phyloP scores from a whole-genome alignment of 2,113 vertebrate genomes.

The Guaruba guarouba region DNA sequence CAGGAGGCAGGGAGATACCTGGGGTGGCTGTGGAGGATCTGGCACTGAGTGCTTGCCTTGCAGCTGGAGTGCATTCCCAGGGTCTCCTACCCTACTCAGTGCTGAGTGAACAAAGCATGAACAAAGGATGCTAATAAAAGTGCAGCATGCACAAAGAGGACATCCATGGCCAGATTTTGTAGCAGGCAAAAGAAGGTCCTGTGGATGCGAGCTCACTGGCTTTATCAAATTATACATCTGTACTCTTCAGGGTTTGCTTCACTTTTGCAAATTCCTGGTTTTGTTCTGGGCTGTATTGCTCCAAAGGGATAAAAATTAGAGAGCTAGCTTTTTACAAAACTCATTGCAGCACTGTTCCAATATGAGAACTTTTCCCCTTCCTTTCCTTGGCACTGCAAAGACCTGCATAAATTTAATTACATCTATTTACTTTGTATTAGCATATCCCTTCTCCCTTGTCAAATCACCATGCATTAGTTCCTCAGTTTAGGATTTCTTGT shows the following conservation, averaged over 20 bases:
- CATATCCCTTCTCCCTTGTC: background rate
- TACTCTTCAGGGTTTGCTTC: background rate
- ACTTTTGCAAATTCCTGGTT: background rate
- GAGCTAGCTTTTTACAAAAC: background rate
- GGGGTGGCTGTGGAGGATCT: background rate
- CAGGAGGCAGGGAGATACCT: accelerated
- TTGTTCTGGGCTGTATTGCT: background rate
- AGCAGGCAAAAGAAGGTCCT: background rate
- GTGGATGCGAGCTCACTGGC: background rate
- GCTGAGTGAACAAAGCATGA: background rate
- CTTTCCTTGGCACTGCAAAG: background rate
- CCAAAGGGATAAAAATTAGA: background rate
- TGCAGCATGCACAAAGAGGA: background rate
- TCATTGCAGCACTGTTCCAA: background rate
- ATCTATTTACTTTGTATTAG: slow-evolving; percentile 23
- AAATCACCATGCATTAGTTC: background rate
- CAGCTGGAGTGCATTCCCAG: background rate
- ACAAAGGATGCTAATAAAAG: background rate
- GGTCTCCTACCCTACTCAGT: background rate
- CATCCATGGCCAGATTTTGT: accelerated
- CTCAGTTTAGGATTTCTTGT: background rate
- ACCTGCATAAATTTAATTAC: background rate
- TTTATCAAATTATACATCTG: background rate
- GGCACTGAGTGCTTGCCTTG: background rate
- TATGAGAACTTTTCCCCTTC: background rate